A percentile compares a stretch with the other conserved stretches of the same genome.
Evolutionary conservation across 2,113 vertebrate genomes (phyloP).

Genomic region (Phocoena sinus): DNA sequence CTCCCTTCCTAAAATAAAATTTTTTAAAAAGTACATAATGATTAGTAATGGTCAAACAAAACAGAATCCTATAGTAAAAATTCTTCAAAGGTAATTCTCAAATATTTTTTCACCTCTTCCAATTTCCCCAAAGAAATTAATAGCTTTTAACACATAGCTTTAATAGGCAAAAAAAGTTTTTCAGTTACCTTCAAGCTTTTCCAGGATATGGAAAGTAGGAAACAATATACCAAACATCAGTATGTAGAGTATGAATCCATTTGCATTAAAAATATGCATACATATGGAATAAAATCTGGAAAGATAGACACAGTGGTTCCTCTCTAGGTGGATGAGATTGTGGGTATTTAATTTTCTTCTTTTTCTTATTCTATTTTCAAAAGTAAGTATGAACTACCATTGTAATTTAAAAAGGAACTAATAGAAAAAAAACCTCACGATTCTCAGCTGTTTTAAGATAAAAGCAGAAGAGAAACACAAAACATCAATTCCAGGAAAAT

Average conservation of each 20-base stretch:
- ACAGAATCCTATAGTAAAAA: neutral
- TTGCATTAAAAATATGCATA: neutral
- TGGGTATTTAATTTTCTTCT: neutral
- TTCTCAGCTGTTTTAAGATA: neutral
- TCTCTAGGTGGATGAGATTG: neutral
- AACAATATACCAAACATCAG: neutral
- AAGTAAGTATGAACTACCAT: neutral
- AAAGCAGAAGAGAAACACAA: conserved; percentile 1
- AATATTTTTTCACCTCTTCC: neutral
- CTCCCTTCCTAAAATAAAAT: neutral
- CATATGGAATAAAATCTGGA: neutral
- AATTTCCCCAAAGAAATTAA: neutral
- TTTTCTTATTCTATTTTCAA: conserved; percentile 14
- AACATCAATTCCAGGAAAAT: neutral
- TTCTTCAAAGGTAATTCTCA: neutral
- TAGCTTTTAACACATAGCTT: neutral
- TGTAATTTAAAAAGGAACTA: neutral
- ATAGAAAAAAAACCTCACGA: neutral
- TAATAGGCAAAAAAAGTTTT: neutral
- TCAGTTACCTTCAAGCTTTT: neutral
- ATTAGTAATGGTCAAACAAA: conserved; percentile 28
- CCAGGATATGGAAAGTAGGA: neutral
- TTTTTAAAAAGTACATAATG: neutral
- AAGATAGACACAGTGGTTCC: neutral
- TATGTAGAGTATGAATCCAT: neutral